Evolutionary conservation across 2,888 invertebrate genomes (phyloP), one percentile per base, ranked within the genome.

Genomic region (Psococerastis gibbosa): DNA sequence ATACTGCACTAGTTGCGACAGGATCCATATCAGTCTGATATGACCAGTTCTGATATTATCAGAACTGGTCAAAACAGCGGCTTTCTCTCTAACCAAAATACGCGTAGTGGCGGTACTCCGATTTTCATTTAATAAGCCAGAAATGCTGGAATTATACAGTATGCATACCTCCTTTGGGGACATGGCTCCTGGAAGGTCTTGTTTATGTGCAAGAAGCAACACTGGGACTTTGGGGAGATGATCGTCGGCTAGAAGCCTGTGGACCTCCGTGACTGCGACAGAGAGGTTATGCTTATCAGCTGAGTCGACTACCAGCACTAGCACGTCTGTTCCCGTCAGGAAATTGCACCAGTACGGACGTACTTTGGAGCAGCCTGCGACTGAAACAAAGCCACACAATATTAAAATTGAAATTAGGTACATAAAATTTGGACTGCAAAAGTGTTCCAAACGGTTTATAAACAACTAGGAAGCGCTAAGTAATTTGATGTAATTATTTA

Each of bases 241-340:
- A 18, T 55, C 54, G 50, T 63, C 62, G 3, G 60, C 60, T 41
- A 61, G 51, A 35, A 63, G 52, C 46, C 57, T 55, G 49, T 61
- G 62, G 2, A 63, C 51, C 35, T 57, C 55, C 35, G 54, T 55
- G 16, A 57, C 57, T 16, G 60, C 60, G 15, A 53, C 35, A 8
- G 60, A 52, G 43, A 62, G 48, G 48, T 55, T 59, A 44, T 55
- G 52, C 6, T 53, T 46, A 48, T 62, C 57, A 2, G 60, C 54
- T 8, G 62, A 55, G 51, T 63, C 63, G 42, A 62, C 60, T 49
- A 62, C 58, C 50, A 60, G 62, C 41, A 63, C 53, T 35, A 62
- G 48, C n/a, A 63, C 51, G 50, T 62, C 61, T n/a, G 61, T 61
- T 45, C 62, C 61, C 49, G 61, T 60, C 8, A 62, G 52, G 46